Conservation (phyloP, 2,888 invertebrate species). For the Phalangium opilio region DNA sequence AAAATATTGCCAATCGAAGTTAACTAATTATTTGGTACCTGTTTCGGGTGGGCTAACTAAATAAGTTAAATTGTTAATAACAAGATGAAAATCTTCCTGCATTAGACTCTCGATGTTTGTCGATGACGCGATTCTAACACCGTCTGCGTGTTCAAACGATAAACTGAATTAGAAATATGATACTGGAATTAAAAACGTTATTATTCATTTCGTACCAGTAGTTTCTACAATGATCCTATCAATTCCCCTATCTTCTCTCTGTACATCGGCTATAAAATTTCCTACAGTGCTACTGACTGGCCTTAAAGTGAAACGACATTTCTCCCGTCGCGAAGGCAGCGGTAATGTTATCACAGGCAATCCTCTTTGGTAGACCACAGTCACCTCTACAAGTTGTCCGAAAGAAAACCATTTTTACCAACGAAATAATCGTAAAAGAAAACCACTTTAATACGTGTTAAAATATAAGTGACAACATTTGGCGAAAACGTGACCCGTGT, state of each 20-base stretch:
- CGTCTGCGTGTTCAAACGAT: conserved; percentile 45
- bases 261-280: conserved; percentile 70
- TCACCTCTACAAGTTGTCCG: conserved; percentile 57
- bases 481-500: too few species aligned
- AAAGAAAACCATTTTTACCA: too few species aligned
- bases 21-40: too few species aligned
- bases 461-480: too few species aligned
- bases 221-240: conserved; percentile 69
- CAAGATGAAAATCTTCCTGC: conserved; percentile 68
- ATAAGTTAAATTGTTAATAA: conserved; percentile 78
- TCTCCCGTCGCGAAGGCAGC: conserved; percentile 75
- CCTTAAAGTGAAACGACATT: conserved; percentile 79
- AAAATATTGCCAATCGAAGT: too few species aligned
- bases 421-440: too few species aligned
- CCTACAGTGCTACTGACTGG: conserved; percentile 85
- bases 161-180: too few species aligned
- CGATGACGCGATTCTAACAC: conserved; percentile 74
- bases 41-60: conserved; percentile 56
- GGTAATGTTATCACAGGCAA: conserved; percentile 83
- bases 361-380: conserved; percentile 67
- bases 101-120: conserved; percentile 84
- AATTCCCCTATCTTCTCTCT: conserved; percentile 76
- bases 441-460: too few species aligned
- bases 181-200: too few species aligned
- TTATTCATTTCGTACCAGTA: conserved; percentile 36